These are phyloP conservation scores for Amblyopsis rosae DNA, from an alignment of 2,113 vertebrate species.

Conservation along the genomic window DNA sequence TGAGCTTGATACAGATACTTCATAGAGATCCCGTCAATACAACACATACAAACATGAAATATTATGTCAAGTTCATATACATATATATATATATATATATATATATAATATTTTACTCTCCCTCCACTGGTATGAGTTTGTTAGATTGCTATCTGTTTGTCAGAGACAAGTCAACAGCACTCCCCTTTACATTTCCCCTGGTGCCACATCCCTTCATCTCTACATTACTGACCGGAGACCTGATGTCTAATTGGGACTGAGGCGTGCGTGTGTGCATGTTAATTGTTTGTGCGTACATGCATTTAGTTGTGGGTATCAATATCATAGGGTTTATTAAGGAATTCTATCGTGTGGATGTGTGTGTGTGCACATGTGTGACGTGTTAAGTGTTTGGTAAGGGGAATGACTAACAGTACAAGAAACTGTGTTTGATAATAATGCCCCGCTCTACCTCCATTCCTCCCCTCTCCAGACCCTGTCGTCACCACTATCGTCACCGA, in stretches of 20 bases:
- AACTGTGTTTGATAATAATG: neutral
- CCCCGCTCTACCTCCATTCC: conserved; percentile 34
- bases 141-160: conserved; percentile 65
- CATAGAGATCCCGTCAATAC: neutral
- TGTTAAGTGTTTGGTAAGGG: neutral
- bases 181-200: conserved; percentile 63
- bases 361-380: neutral
- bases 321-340: neutral
- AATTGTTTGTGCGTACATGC: neutral
- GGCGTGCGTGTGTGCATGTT: conserved; percentile 8
- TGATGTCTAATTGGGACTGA: conserved; percentile 55
- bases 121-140: conserved; percentile 20
- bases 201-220: conserved; percentile 60
- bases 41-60: neutral
- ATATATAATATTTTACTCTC: no score
- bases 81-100: no score
- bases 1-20: no score
- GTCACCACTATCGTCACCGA: conserved; percentile 65
- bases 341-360: conserved; percentile 7
- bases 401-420: neutral
- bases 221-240: conserved; percentile 55
- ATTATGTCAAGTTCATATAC: no score
- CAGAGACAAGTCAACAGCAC: conserved; percentile 68
- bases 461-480: conserved; percentile 37
- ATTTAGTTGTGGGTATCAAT: neutral